These are phyloP conservation scores for Microctenopoma lineatum DNA, from an alignment of 2,797 vertebrate genomes.

Conservation along the genomic window DNA sequence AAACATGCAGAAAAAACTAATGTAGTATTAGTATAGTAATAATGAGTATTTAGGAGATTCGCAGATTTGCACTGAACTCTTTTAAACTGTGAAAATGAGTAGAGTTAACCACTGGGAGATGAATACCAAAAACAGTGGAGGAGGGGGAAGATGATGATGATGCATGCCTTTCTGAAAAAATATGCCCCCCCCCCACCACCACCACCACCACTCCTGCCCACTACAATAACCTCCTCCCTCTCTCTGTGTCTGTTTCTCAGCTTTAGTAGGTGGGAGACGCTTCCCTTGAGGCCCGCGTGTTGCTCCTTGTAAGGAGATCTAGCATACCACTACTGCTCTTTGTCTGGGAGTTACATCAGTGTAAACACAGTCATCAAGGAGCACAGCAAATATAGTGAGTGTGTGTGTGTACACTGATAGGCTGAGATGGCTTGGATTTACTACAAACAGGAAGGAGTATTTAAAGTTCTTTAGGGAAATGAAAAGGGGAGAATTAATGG, in stretches of 20 bases:
- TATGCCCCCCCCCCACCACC: too few relatives aligned
- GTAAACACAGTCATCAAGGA: constrained; percentile 57
- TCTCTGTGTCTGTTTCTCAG: not conserved
- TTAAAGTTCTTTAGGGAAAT: constrained; percentile 13
- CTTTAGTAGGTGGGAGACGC: constrained; percentile 51
- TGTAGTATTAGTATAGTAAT: too few relatives aligned
- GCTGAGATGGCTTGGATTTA: not conserved
- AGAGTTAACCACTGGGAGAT: constrained; percentile 55
- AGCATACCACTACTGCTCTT: constrained; percentile 69
- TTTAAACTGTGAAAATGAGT: constrained; percentile 44
- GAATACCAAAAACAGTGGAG: constrained; percentile 63
- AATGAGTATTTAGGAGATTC: constrained; percentile 11
- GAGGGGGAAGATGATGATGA: constrained; percentile 44
- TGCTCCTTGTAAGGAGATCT: constrained; percentile 81
- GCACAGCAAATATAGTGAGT: not conserved
- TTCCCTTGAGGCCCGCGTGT: constrained; percentile 63
- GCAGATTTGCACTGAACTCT: constrained; percentile 51
- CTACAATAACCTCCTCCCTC: constrained; percentile 58
- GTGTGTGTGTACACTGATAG: constrained; percentile 3
- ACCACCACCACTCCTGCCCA: constrained; percentile 36
- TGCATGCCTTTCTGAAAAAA: constrained; percentile 52
- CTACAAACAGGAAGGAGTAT: constrained; percentile 6
- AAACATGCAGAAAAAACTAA: too few relatives aligned
- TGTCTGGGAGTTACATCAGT: constrained; percentile 47
- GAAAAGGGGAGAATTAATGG: constrained; percentile 20